A percentile compares a stretch with the other conserved stretches of the same genome.
Conservation (phyloP, 1,140 invertebrate species). For the Leptinotarsa texana region DNA sequence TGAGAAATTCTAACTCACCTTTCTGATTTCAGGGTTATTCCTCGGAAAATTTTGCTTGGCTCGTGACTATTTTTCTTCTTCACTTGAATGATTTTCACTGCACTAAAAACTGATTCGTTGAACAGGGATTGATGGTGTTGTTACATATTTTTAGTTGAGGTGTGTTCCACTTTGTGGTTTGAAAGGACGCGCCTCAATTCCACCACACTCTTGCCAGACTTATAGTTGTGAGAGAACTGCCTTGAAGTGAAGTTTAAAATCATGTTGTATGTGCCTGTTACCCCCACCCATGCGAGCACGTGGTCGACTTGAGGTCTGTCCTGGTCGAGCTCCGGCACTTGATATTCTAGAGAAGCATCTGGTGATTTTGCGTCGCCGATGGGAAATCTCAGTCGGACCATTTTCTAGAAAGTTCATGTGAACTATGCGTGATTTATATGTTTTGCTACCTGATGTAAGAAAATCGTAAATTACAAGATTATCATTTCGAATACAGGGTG, state of each 20-base stretch:
- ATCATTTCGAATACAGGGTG: no score
- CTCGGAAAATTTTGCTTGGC: background rate
- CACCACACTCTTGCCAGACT: background rate
- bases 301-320: conserved; percentile 5
- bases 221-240: background rate
- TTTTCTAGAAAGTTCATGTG: no score
- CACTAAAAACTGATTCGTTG: background rate
- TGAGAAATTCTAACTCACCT: background rate
- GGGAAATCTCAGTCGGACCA: background rate
- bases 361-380: background rate
- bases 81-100: background rate
- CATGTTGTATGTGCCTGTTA: background rate
- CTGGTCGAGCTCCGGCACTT: background rate
- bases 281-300: background rate
- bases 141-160: background rate
- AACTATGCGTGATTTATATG: no score
- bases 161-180: background rate
- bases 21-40: background rate
- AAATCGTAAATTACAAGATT: no score
- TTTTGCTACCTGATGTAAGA: no score
- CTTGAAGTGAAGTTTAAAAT: background rate
- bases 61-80: background rate
- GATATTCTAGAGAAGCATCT: background rate
- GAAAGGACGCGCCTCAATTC: background rate
- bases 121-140: background rate